Conservation (phyloP, 2,888 invertebrate species). For the Drosophila greeni region DNA sequence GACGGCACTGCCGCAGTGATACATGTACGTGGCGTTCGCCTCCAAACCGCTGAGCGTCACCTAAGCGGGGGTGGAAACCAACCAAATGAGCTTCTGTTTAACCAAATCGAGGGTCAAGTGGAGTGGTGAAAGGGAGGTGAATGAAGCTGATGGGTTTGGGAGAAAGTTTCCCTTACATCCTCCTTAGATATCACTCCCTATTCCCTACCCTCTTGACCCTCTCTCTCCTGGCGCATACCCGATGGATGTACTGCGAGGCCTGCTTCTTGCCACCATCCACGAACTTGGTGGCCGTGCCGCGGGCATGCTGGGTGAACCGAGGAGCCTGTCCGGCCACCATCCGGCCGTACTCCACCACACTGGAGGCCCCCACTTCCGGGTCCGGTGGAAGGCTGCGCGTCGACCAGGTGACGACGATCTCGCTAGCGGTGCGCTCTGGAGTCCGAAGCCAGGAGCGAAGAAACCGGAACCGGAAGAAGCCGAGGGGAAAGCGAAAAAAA, state of each 20-base stretch:
- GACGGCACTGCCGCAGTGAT: conserved; percentile 87
- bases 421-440: conserved; percentile 81
- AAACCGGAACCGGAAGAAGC: conserved; percentile 2
- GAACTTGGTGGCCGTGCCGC: conserved; percentile 83
- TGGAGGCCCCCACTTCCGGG: conserved; percentile 34
- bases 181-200: not conserved
- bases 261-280: conserved; percentile 85
- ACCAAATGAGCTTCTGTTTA: conserved; percentile 9
- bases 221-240: conserved; percentile 79
- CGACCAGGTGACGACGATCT: conserved; percentile 90
- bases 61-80: conserved; percentile 50
- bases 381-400: conserved; percentile 84
- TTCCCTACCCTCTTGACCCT: not conserved
- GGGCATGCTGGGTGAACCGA: conserved; percentile 76
- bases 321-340: conserved; percentile 76
- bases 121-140: too few relatives aligned
- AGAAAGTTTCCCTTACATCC: too few relatives aligned
- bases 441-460: conserved; percentile 3
- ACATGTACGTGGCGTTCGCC: conserved; percentile 85
- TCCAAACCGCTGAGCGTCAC: conserved; percentile 81
- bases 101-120: not conserved
- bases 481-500: conserved; percentile 21
- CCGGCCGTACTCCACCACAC: conserved; percentile 88
- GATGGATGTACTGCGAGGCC: conserved; percentile 87
- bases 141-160: not conserved